phyloP scores from a whole-genome alignment of 2,113 vertebrate species.

The Podocnemis expansa region DNA sequence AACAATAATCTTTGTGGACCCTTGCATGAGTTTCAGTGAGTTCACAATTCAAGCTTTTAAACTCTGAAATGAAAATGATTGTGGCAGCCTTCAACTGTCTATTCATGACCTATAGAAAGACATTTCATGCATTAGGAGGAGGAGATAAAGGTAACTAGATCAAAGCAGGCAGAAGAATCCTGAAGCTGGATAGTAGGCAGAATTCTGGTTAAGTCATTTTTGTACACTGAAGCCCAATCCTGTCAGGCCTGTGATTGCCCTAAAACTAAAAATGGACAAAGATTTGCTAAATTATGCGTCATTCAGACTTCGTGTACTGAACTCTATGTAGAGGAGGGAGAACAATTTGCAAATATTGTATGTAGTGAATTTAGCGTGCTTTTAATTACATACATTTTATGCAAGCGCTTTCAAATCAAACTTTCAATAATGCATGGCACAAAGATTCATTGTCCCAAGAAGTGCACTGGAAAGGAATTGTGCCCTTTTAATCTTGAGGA shows the following conservation, averaged over 20 bases:
- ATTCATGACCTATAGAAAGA: not conserved
- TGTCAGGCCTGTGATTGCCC: not conserved
- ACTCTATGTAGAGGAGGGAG: not conserved
- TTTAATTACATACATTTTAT: not conserved
- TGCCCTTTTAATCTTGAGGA: not conserved
- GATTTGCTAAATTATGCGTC: not conserved
- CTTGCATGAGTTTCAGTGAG: not conserved
- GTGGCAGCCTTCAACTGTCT: not conserved
- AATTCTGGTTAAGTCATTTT: not conserved
- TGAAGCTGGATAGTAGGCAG: not conserved
- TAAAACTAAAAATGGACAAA: not conserved
- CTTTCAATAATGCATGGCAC: not conserved
- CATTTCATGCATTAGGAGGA: not conserved
- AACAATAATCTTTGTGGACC: not conserved
- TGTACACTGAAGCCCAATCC: not conserved
- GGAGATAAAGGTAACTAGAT: constrained; percentile 38
- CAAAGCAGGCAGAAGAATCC: constrained; percentile 28
- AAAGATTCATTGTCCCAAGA: not conserved
- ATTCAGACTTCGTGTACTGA: not conserved
- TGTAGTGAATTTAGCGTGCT: not conserved
- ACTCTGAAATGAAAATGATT: not conserved
- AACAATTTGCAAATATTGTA: not conserved
- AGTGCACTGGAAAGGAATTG: rapidly evolving
- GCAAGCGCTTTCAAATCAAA: not conserved
- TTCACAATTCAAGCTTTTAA: not conserved